Base-by-base conservation (phyloP, 1,140 invertebrate species). In the Argopecten irradians region DNA sequence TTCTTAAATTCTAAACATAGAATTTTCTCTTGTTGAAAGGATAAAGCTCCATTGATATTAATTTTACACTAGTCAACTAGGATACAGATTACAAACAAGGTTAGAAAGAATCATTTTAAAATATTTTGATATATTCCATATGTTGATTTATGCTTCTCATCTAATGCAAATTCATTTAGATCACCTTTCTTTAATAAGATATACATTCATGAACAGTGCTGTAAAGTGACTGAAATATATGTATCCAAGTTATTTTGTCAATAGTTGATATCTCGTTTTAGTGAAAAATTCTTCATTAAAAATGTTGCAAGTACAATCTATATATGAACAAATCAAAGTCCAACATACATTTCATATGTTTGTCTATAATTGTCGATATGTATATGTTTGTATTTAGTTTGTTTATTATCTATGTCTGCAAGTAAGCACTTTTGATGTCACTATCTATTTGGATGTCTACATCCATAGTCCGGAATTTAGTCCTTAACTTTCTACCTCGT, bases 281-380 rank as follows among this genome's bases (percentile, higher is more conserved):
- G 13, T 8, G 11, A 28, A 28, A 71, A n/a, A n/a, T 16, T 28
- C 43, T 1, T 71, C n/a, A 71, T 71, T 71, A n/a, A 71, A 71
- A 71, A 3, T 71, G 55, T 71, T 71, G 55, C 55, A 71, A 71
- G 55, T 28, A 71, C 55, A 71, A 71, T 71, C 55, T 71, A 71
- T 71, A 71, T 71, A 19, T 71, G 55, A 71, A 71, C 55, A 71
- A 71, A 71, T 71, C 55, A 71, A 71, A 71, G 55, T 71, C 55
- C 55, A 71, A 71, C 1, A 3, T 71, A 71, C 28, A 3, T 71
- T 2, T n/a, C 55, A 71, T 71, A n/a, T 71, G 22, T n/a, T 71
- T 71, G 55, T 71, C 55, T 71, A 71, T 71, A 71, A 28, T 28
- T 71, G 22, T 28, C 22, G 8, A n/a, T 71, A 71, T 71, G 55